A percentile compares a stretch with the other conserved stretches of the same genome.
These are phyloP conservation scores for Apoda limacodes DNA, from an alignment of 2,888 invertebrate genomes.

Conservation along the genomic window DNA sequence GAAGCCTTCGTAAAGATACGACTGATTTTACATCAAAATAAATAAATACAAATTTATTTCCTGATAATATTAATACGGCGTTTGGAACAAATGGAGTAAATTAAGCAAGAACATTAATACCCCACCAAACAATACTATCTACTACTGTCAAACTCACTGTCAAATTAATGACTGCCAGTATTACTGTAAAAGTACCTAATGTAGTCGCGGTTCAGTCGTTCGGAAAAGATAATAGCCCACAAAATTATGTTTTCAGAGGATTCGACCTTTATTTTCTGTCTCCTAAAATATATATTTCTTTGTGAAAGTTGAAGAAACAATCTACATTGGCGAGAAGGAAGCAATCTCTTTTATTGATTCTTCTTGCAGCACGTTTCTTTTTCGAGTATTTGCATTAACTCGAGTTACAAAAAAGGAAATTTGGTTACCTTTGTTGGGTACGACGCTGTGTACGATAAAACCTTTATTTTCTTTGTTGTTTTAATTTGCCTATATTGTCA, in stretches of 20 bases:
- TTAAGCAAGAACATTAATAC: too few relatives aligned
- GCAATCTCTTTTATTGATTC: conserved; percentile 44
- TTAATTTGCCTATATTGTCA: too few relatives aligned
- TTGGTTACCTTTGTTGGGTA: conserved; percentile 28
- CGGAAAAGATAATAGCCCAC: conserved; percentile 47
- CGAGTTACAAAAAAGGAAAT: conserved; percentile 43
- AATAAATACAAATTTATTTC: too few relatives aligned
- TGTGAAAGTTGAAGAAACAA: conserved; percentile 7
- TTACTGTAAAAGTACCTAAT: conserved; percentile 36
- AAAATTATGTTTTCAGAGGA: conserved; percentile 15
- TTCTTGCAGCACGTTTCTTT: conserved; percentile 40
- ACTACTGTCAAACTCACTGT: conserved; percentile 45
- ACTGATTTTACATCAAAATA: too few relatives aligned
- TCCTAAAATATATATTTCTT: conserved; percentile 16
- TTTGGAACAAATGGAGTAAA: too few relatives aligned
- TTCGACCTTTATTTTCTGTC: conserved; percentile 16
- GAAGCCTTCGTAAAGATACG: too few relatives aligned
- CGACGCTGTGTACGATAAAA: too few relatives aligned
- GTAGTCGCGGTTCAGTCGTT: conserved; percentile 38
- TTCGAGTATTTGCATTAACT: conserved; percentile 45
- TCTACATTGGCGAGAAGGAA: conserved; percentile 31
- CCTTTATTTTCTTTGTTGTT: conserved; percentile 25
- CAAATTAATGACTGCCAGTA: conserved; percentile 50
- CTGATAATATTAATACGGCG: too few relatives aligned
- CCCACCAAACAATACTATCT: neutral